phyloP scores from a whole-genome alignment of 1,140 invertebrate species.

The Drosophila sechellia region DNA sequence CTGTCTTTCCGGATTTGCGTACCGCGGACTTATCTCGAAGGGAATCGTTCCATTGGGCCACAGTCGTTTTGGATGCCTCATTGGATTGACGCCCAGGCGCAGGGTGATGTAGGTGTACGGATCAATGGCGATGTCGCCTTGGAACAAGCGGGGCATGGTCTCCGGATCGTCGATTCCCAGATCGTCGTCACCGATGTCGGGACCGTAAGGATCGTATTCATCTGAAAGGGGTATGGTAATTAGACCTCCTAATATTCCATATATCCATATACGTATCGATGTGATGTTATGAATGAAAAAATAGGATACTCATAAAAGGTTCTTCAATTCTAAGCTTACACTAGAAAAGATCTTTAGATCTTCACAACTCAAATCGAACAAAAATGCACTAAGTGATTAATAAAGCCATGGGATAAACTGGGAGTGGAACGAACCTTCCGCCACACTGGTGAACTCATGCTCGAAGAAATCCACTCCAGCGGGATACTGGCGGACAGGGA shows the following conservation, averaged over 20 bases:
- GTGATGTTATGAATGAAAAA: no score
- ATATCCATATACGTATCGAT: no score
- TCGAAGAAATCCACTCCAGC: conserved; percentile 81
- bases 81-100: conserved; percentile 88
- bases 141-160: conserved; percentile 88
- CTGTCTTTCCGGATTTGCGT: conserved; percentile 85
- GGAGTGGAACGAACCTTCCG: conserved; percentile 51
- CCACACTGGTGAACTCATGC: conserved; percentile 71
- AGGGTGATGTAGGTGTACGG: conserved; percentile 86
- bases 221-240: conserved; percentile 30
- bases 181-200: conserved; percentile 67
- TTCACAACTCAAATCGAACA: no score
- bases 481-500: conserved; percentile 47
- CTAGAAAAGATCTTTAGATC: no score
- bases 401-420: not conserved
- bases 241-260: no score
- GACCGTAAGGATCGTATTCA: conserved; percentile 67
- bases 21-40: conserved; percentile 88
- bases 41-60: conserved; percentile 90
- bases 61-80: conserved; percentile 85
- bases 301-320: no score
- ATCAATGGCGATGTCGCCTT: conserved; percentile 89
- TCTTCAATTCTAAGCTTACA: no score
- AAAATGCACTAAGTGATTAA: no score
- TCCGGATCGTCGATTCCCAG: conserved; percentile 87